Evolutionary conservation across 2,113 vertebrate species (phyloP).

Genomic region (Oreochromis aureus): DNA sequence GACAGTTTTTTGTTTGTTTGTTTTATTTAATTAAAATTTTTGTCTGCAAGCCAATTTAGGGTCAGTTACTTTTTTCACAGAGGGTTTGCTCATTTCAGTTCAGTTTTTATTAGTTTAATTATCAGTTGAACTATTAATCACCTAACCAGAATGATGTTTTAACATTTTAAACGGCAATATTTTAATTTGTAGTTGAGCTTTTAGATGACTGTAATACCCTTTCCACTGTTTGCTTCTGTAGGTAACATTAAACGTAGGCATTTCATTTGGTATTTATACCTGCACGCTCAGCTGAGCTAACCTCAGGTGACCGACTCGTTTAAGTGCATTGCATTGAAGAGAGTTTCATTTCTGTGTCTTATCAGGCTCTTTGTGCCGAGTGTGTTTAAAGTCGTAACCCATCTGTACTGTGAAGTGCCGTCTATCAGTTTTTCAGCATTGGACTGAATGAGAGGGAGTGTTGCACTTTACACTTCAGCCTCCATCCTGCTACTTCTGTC

Average conservation of each 20-base stretch:
- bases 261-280: not conserved
- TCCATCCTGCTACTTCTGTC: not conserved
- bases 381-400: not conserved
- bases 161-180: not conserved
- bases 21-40: not conserved
- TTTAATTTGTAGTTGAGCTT: not conserved
- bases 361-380: not conserved
- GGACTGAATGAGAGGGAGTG: not conserved
- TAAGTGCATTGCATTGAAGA: not conserved
- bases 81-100: not conserved
- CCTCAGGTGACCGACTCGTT: not conserved
- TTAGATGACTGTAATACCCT: not conserved
- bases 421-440: not conserved
- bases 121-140: not conserved
- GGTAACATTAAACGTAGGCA: not conserved
- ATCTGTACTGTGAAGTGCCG: not conserved
- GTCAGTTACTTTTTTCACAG: not conserved
- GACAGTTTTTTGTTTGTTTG: not conserved
- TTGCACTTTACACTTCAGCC: not conserved
- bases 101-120: not conserved
- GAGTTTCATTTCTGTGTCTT: not conserved
- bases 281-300: rapidly evolving
- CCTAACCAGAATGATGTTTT: not conserved
- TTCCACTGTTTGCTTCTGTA: not conserved
- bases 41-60: not conserved